A percentile compares a stretch with the other conserved stretches of the same genome.
phyloP scores from a whole-genome alignment of 2,113 vertebrate genomes.

The Channa argus region DNA sequence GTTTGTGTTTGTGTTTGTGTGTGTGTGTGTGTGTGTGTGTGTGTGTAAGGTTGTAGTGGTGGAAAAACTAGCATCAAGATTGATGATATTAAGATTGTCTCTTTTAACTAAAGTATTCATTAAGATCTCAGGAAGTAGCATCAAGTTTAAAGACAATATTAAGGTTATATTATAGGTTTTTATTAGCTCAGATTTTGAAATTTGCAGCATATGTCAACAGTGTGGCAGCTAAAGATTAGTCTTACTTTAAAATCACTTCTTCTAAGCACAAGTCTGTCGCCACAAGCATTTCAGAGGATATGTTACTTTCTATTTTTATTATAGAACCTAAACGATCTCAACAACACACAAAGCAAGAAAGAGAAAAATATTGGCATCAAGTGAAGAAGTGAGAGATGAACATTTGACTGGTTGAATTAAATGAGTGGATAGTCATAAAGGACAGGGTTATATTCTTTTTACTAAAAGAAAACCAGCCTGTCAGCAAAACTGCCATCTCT shows the following conservation, averaged over 20 bases:
- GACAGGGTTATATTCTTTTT: neutral
- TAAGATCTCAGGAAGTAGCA: neutral
- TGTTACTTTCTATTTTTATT: no score
- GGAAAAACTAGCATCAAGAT: neutral
- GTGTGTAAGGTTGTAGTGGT: neutral
- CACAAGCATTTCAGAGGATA: no score
- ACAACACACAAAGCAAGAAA: no score
- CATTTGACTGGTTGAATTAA: neutral
- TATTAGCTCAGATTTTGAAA: no score
- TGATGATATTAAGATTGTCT: neutral
- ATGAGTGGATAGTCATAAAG: neutral
- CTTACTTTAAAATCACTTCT: no score
- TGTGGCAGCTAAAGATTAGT: no score
- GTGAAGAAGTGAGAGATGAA: no score
- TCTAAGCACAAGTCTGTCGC: no score
- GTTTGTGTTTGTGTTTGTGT: slow-evolving; percentile 5
- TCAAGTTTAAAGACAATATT: neutral
- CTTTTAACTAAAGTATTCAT: slow-evolving; percentile 21
- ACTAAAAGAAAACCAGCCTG: slow-evolving; percentile 21
- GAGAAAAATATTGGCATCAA: no score
- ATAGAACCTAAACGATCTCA: no score
- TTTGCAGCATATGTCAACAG: no score
- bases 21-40: neutral
- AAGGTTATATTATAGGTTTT: neutral
- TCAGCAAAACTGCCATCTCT: slow-evolving; percentile 31